Conservation (phyloP, 2,113 vertebrate genomes). For the Mus pahari region DNA sequence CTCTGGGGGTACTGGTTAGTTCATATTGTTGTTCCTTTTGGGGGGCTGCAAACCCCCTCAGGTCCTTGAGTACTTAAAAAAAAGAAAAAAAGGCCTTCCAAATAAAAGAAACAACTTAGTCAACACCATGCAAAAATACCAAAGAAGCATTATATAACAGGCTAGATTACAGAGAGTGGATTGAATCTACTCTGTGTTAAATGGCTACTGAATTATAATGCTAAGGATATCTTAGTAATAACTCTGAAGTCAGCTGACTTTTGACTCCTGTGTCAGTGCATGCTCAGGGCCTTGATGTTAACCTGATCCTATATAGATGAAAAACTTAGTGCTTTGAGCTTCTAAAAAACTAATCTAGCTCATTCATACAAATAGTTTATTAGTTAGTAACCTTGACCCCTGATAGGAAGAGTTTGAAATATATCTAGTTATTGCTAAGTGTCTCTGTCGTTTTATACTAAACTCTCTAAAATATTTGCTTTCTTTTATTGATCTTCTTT, state of each 20-base stretch:
- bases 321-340: conserved; percentile 29
- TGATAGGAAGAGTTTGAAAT: neutral
- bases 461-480: neutral
- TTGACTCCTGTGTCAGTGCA: neutral
- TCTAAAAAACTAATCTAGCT: neutral
- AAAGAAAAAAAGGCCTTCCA: neutral
- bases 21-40: too few relatives aligned
- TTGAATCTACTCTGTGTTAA: neutral
- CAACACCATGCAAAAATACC: neutral
- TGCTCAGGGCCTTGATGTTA: neutral
- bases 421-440: neutral
- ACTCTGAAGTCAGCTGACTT: neutral
- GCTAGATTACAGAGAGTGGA: neutral
- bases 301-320: neutral
- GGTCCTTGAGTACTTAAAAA: neutral
- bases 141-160: neutral
- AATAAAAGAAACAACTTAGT: neutral
- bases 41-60: too few relatives aligned
- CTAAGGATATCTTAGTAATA: neutral
- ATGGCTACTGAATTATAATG: neutral
- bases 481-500: neutral
- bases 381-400: neutral
- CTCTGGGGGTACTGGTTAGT: too few relatives aligned
- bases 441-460: neutral
- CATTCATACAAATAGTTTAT: neutral